Conservation (phyloP, 2,888 invertebrate species). For the Agelastica alni region DNA sequence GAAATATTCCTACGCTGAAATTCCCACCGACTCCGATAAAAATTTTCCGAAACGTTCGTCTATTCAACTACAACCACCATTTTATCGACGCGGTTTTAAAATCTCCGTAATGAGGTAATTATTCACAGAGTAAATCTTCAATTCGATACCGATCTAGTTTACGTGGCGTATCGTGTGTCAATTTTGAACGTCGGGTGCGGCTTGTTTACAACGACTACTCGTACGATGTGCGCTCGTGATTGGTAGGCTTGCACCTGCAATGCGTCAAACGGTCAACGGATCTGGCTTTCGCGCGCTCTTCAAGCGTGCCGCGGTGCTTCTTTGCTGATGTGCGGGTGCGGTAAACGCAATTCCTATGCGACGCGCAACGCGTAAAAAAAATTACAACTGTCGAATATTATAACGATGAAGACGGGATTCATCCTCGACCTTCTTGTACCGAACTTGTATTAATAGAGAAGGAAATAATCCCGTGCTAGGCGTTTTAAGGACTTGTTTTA, state of each 20-base stretch:
- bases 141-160: conserved; percentile 57
- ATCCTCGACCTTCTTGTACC: conserved; percentile 13
- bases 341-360: conserved; percentile 43
- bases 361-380: conserved; percentile 34
- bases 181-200: conserved; percentile 73
- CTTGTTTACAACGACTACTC: conserved; percentile 70
- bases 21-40: no score
- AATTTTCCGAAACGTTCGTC: no score
- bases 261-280: conserved; percentile 69
- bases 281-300: conserved; percentile 51
- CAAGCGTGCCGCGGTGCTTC: conserved; percentile 46
- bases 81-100: conserved; percentile 1
- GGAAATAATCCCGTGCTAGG: conserved; percentile 3
- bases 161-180: conserved; percentile 63
- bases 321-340: conserved; percentile 53
- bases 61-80: no score
- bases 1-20: conserved; percentile 55
- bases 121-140: neutral
- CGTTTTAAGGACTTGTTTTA: conserved; percentile 16
- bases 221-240: conserved; percentile 67
- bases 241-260: conserved; percentile 84
- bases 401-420: conserved; percentile 28
- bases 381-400: conserved; percentile 27
- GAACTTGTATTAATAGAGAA: conserved; percentile 1
- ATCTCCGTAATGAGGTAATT: neutral